A percentile compares a stretch with the other conserved stretches of the same genome.
Conservation (phyloP, 2,888 invertebrate species). For the Papilio elwesi region DNA sequence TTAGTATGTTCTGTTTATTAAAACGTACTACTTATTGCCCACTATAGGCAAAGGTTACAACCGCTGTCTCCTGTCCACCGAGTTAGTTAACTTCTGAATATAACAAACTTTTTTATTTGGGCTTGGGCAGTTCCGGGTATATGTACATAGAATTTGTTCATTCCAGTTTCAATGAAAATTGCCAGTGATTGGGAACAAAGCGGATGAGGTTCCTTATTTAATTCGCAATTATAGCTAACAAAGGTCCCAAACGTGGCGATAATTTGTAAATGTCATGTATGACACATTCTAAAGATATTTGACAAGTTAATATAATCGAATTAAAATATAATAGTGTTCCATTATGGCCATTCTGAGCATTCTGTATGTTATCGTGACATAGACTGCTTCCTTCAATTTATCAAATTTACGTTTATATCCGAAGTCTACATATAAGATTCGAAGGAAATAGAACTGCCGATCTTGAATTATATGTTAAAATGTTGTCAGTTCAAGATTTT, state of each 20-base stretch:
- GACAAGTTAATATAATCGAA: no score
- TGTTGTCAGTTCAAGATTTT: neutral
- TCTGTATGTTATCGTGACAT: neutral
- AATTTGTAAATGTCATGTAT: neutral
- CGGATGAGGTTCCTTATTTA: neutral
- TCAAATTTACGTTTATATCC: slow-evolving; percentile 12
- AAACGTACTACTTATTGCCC: no score
- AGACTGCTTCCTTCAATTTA: neutral
- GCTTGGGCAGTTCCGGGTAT: neutral
- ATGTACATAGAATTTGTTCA: neutral
- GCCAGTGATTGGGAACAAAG: neutral
- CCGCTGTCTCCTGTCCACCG: neutral
- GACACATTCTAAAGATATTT: no score
- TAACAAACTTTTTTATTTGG: neutral
- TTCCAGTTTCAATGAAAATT: slow-evolving; percentile 1
- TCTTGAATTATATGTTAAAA: slow-evolving; percentile 1
- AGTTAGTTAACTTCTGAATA: slow-evolving; percentile 8
- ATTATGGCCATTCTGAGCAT: neutral
- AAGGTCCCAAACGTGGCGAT: neutral
- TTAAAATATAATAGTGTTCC: neutral
- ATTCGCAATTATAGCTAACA: neutral
- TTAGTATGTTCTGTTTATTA: no score
- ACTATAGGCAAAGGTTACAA: neutral
- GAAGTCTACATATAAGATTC: neutral
- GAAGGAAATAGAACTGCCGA: slow-evolving; percentile 15